Conservation (phyloP, 2,888 invertebrate species). For the Heliconius ethilla region DNA sequence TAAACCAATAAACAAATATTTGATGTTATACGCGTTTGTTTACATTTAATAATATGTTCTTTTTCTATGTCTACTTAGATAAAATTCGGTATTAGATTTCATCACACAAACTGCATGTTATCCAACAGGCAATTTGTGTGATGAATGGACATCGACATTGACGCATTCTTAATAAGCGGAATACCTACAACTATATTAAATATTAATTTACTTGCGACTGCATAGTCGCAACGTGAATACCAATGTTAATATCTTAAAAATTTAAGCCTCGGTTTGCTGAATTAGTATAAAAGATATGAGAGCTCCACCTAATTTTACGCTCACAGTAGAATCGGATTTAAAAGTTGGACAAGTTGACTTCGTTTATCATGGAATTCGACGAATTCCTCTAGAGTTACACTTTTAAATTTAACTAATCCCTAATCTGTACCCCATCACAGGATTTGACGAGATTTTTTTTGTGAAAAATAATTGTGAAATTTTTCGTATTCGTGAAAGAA, state of each 20-base stretch:
- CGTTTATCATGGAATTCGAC: constrained; percentile 25
- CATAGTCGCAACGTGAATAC: not conserved
- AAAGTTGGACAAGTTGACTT: constrained; percentile 27
- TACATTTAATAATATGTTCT: not conserved
- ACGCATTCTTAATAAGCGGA: too few relatives aligned
- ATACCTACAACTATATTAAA: not conserved
- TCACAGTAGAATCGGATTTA: constrained; percentile 27
- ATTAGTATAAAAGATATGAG: constrained; percentile 15
- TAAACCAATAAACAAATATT: not conserved
- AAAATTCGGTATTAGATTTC: too few relatives aligned
- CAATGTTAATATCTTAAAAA: not conserved
- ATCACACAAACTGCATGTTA: too few relatives aligned
- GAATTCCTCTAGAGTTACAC: constrained; percentile 18
- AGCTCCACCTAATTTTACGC: constrained; percentile 15
- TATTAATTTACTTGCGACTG: not conserved
- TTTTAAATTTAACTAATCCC: constrained; percentile 25
- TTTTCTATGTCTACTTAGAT: not conserved
- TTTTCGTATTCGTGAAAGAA: not conserved
- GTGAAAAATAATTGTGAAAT: not conserved
- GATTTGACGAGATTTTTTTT: constrained; percentile 15
- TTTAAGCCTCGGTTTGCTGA: not conserved
- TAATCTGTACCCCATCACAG: constrained; percentile 13
- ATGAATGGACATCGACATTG: too few relatives aligned
- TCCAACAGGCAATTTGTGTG: too few relatives aligned
- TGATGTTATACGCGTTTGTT: not conserved